Base-by-base conservation (phyloP, 2,888 invertebrate genomes). In the Cheilosia vulpina region DNA sequence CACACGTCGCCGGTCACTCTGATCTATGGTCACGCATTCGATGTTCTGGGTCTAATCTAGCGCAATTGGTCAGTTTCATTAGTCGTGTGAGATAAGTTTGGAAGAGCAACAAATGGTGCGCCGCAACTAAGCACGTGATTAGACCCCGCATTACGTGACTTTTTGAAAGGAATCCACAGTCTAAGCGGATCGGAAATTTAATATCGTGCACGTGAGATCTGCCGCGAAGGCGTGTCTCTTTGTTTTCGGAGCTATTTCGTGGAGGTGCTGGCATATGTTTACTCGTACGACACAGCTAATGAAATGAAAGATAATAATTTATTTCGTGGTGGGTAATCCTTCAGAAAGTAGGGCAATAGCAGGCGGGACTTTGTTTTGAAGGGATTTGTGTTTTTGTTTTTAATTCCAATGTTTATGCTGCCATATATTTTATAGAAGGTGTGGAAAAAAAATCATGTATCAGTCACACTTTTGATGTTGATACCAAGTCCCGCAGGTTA, bases 61-160 rank as follows among this genome's bases (percentile, higher is more conserved):
- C 1, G 13, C 38, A 13, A 38, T 38, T 3, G 13, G 11, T 38
- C 31, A 31, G 38, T 38, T 13, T 1, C 13, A 38, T 34, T 2
- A 2, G 9, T 9, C 34, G 11, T 11, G 34, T 11, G 3, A 11
- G 11, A 4, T 38, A 38, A 13, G 11, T 13, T 38, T 38, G 38
- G 13, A 38, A 38, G 13, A 5, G 0, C 43, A 17, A 17, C 15
- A 34, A 11, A 66, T 43, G 58, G 58, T 58, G 63, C 65, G 58
- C 52, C 62, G 68, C 66, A 80, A 55, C 55, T 62, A 68, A 63
- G 38, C 72, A 83, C 66, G 55, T 83, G 78, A 83, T 83, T 66
- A 57, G 73, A 63, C 57, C 60, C 43, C 60, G 53, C 55, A 55
- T 47, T 83, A 83, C 83, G 78, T 83, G 83, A 83, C 78, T 68